These are phyloP conservation scores for Tanytarsus gracilentus DNA, from an alignment of 2,888 invertebrate species.

Conservation along the genomic window DNA sequence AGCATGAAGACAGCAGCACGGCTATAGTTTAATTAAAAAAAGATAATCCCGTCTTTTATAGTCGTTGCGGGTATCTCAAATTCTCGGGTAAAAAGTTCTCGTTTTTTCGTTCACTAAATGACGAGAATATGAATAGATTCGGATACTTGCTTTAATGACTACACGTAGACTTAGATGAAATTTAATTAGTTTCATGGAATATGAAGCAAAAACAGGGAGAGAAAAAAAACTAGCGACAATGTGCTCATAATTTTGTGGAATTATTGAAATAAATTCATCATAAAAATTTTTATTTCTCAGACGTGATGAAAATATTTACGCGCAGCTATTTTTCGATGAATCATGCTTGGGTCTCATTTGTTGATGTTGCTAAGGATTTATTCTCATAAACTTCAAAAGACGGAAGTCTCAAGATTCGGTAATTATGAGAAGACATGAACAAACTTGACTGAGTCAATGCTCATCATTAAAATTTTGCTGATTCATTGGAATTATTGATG, in stretches of 20 bases:
- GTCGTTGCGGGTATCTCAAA: slow-evolving; percentile 15
- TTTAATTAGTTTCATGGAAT: slow-evolving; percentile 24
- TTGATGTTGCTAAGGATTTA: neutral
- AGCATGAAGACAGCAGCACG: neutral
- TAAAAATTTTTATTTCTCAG: slow-evolving; percentile 8
- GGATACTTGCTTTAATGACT: slow-evolving; percentile 5
- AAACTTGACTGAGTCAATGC: too few relatives aligned
- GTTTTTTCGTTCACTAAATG: neutral
- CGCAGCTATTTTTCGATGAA: neutral
- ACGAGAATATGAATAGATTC: slow-evolving; percentile 21
- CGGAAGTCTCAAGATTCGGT: neutral
- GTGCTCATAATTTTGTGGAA: neutral
- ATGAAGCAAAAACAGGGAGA: neutral
- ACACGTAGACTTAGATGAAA: slow-evolving; percentile 19
- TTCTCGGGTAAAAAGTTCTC: slow-evolving; percentile 2
- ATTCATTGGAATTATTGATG: slow-evolving; percentile 13
- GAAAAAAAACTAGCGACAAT: neutral
- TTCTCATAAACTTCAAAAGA: neutral
- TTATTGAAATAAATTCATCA: slow-evolving; percentile 22
- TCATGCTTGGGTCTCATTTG: too few relatives aligned
- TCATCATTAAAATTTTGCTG: slow-evolving; percentile 24
- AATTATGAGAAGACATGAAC: too few relatives aligned
- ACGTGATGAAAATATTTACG: slow-evolving; percentile 20
- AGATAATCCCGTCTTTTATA: slow-evolving; percentile 26
- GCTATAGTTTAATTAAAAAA: slow-evolving; percentile 27